These are phyloP conservation scores for Zaprionus bogoriensis DNA, from an alignment of 2,888 invertebrate species.

Conservation along the genomic window DNA sequence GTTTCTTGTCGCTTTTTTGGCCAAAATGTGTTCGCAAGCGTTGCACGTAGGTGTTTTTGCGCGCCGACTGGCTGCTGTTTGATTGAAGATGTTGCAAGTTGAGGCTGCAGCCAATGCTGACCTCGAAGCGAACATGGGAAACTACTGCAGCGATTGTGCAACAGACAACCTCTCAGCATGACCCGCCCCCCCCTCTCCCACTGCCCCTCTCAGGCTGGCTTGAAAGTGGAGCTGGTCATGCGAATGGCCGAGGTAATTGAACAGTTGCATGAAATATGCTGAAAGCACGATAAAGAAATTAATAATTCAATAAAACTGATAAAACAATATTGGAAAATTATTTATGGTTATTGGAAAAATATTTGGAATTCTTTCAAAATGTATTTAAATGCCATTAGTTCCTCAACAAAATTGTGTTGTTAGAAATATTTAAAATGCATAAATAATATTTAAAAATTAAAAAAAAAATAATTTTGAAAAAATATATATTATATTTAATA, in stretches of 20 bases:
- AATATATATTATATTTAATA: too few relatives aligned
- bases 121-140: constrained; percentile 63
- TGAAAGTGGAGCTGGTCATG: constrained; percentile 36
- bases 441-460: neutral
- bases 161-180: too few relatives aligned
- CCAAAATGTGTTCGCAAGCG: constrained; percentile 35
- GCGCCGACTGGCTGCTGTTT: constrained; percentile 37
- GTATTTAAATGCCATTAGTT: too few relatives aligned
- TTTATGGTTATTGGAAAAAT: too few relatives aligned
- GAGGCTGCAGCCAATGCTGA: too few relatives aligned
- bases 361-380: too few relatives aligned
- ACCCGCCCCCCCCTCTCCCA: neutral
- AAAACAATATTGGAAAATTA: too few relatives aligned
- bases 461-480: neutral
- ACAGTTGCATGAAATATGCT: too few relatives aligned
- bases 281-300: too few relatives aligned
- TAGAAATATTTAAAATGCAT: neutral
- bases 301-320: too few relatives aligned
- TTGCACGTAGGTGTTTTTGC: constrained; percentile 27
- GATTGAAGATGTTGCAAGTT: constrained; percentile 76
- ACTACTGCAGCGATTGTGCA: constrained; percentile 31
- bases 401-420: too few relatives aligned
- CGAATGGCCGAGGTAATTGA: neutral
- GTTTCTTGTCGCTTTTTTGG: constrained; percentile 34
- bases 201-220: neutral